Percentiles rank a stretch among this genome's conserved stretches.
Conservation (phyloP, 2,888 invertebrate genomes). For the Pollenia angustigena region DNA sequence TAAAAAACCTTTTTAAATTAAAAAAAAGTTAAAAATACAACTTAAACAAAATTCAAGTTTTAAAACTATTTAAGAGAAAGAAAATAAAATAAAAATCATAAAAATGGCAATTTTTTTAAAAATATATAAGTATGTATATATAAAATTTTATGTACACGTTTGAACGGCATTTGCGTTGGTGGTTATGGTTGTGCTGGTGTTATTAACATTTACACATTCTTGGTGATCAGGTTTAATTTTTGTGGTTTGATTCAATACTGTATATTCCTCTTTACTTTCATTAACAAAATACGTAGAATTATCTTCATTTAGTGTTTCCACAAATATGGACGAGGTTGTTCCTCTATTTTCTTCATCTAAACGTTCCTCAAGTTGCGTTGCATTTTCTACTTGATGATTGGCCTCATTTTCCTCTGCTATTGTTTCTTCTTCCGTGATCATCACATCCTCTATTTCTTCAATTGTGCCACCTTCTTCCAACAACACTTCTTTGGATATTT, state of each 20-base stretch:
- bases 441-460: constrained; percentile 34
- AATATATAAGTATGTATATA: constrained; percentile 1
- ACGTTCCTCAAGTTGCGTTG: constrained; percentile 29
- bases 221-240: not conserved
- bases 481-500: constrained; percentile 78
- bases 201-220: constrained; percentile 27
- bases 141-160: constrained; percentile 60
- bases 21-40: constrained; percentile 26
- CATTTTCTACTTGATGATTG: constrained; percentile 33
- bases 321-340: constrained; percentile 51
- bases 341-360: constrained; percentile 9
- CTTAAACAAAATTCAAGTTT: constrained; percentile 56
- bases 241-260: constrained; percentile 23
- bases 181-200: constrained; percentile 4
- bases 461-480: constrained; percentile 73
- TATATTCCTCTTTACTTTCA: constrained; percentile 29
- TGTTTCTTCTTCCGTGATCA: constrained; percentile 2
- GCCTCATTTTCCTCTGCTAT: constrained; percentile 18
- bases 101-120: constrained; percentile 41
- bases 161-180: constrained; percentile 39
- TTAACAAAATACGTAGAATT: constrained; percentile 38
- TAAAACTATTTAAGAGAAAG: constrained; percentile 28
- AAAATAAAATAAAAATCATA: constrained; percentile 29
- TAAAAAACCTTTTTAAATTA: constrained; percentile 27
- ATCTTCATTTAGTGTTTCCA: constrained; percentile 55